Percentiles rank a stretch among this genome's conserved stretches.
Evolutionary conservation across 1,140 invertebrate species (phyloP).

Genomic region (Trialeurodes vaporariorum): DNA sequence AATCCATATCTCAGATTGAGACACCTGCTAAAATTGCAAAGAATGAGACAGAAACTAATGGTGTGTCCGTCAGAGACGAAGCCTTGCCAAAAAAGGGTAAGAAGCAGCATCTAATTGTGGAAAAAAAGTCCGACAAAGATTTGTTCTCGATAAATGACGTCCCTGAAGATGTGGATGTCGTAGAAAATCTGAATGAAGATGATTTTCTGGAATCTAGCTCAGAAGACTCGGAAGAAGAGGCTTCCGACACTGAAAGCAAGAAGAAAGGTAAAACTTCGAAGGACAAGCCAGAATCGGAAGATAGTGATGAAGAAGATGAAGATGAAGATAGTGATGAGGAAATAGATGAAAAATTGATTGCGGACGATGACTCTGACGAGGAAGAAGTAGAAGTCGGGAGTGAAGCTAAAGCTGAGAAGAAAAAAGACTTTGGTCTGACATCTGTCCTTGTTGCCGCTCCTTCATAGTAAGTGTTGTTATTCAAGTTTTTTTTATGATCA

Average conservation of each 20-base stretch:
- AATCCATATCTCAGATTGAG: too few relatives aligned
- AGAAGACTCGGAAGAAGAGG: too few relatives aligned
- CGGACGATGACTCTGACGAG: not conserved
- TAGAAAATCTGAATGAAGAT: not conserved
- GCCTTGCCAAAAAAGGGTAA: not conserved
- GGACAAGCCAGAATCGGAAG: not conserved
- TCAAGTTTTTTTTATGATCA: too few relatives aligned
- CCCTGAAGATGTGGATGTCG: not conserved
- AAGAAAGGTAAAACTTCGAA: not conserved
- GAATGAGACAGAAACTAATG: too few relatives aligned
- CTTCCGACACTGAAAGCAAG: too few relatives aligned
- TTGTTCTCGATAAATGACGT: not conserved
- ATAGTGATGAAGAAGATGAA: not conserved
- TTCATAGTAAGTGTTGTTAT: too few relatives aligned
- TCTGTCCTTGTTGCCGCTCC: not conserved
- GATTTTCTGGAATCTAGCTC: not conserved
- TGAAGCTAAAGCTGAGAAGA: not conserved
- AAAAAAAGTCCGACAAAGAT: not conserved
- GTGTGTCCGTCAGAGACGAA: constrained; percentile 10
- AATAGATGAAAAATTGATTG: not conserved
- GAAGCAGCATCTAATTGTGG: not conserved
- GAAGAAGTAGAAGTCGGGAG: too few relatives aligned
- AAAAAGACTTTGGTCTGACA: not conserved
- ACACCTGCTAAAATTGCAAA: too few relatives aligned
- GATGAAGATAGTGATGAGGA: not conserved